Evolutionary conservation across 2,113 vertebrate genomes (phyloP).

Genomic region (Rhea pennata): DNA sequence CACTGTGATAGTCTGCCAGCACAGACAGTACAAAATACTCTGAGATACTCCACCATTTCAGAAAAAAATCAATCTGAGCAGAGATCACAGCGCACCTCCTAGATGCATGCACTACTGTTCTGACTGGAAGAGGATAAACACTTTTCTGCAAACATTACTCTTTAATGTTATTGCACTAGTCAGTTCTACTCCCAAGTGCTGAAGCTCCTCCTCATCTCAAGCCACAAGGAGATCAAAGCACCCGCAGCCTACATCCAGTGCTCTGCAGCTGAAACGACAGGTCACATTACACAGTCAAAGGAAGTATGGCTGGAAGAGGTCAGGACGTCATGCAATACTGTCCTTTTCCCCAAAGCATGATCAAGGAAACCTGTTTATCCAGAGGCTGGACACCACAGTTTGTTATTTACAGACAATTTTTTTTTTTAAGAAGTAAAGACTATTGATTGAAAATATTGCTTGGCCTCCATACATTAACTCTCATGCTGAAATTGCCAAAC

Average conservation of each 20-base stretch:
- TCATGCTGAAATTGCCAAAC: neutral
- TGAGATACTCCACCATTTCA: neutral
- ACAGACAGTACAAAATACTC: neutral
- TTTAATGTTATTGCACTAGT: neutral
- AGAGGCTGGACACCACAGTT: neutral
- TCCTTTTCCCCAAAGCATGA: neutral
- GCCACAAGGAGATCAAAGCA: neutral
- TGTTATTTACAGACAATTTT: neutral
- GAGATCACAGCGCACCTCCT: neutral
- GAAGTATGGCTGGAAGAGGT: neutral
- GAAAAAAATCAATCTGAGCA: neutral
- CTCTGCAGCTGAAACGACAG: neutral
- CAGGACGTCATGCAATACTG: neutral
- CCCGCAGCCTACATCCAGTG: neutral
- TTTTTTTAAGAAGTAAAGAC: neutral
- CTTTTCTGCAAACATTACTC: rapidly evolving
- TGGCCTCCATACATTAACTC: neutral
- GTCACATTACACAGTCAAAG: neutral
- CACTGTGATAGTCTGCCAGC: neutral
- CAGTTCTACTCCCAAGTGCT: neutral
- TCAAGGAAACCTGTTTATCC: neutral
- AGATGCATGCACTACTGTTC: neutral
- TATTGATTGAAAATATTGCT: neutral
- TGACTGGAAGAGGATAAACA: neutral
- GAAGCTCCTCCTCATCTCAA: neutral